These are phyloP conservation scores for Augochlorella aurata DNA, from an alignment of 2,888 invertebrate species.

Conservation along the genomic window DNA sequence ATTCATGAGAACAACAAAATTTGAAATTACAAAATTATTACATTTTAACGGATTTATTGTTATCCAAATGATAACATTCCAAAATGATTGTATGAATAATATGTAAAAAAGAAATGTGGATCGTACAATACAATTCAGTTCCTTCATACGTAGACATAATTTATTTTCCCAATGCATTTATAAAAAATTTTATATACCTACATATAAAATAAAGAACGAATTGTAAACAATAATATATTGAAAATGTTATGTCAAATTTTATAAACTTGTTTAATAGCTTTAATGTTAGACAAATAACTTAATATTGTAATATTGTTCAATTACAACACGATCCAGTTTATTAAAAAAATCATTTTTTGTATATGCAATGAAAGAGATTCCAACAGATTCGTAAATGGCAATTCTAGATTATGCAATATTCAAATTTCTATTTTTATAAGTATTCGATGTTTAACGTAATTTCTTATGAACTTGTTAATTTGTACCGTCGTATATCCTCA, in stretches of 20 bases:
- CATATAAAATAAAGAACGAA: not conserved
- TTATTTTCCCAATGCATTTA: conserved; percentile 1
- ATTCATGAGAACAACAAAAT: not conserved
- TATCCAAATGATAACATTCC: conserved; percentile 51
- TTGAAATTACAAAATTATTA: not conserved
- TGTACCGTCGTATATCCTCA: conserved; percentile 34
- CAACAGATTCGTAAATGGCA: not conserved
- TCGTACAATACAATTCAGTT: not conserved
- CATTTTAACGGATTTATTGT: conserved; percentile 40
- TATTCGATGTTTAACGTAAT: conserved; percentile 21
- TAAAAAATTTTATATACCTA: not conserved
- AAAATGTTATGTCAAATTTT: not conserved
- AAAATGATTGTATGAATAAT: conserved; percentile 6
- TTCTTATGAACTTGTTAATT: conserved; percentile 27
- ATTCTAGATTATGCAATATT: conserved; percentile 2
- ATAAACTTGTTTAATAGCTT: not conserved
- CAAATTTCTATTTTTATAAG: conserved; percentile 2
- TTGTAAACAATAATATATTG: not conserved
- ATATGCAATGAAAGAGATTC: not conserved
- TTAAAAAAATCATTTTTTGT: not conserved
- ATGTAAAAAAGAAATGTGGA: not conserved
- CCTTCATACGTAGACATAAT: not conserved
- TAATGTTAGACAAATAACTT: not conserved
- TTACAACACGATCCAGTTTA: not conserved
- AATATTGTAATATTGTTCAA: not conserved